A percentile compares a stretch with the other conserved stretches of the same genome.
phyloP scores from a whole-genome alignment of 2,797 vertebrate genomes.

The Synaphobranchus kaupii region DNA sequence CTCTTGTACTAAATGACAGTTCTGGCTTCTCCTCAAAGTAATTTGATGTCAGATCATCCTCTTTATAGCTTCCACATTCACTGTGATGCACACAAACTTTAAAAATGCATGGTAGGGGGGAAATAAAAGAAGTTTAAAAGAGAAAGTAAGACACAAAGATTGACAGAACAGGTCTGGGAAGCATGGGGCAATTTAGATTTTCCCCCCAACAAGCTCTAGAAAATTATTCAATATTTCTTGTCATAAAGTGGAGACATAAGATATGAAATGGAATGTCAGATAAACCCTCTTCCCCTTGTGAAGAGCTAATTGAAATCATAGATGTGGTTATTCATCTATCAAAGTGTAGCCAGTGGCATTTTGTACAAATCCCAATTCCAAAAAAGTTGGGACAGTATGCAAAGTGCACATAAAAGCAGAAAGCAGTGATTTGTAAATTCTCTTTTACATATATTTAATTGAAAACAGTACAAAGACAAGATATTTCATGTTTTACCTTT shows the following conservation, averaged over 20 bases:
- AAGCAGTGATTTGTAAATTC: too few species aligned
- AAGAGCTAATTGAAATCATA: constrained; percentile 42
- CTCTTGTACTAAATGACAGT: constrained; percentile 61
- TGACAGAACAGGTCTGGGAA: constrained; percentile 57
- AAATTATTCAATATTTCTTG: constrained; percentile 66
- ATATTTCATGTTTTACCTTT: too few species aligned
- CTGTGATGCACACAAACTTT: not conserved
- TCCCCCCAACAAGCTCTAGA: constrained; percentile 58
- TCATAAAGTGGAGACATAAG: constrained; percentile 54
- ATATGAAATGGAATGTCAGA: constrained; percentile 52
- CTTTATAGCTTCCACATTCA: not conserved
- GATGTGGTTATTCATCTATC: constrained; percentile 40
- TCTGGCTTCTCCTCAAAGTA: constrained; percentile 62
- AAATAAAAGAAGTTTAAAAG: constrained; percentile 22
- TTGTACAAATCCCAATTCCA: too few species aligned
- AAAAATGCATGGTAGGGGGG: constrained; percentile 25
- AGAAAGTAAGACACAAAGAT: constrained; percentile 30
- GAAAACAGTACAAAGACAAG: too few species aligned
- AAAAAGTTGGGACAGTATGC: too few species aligned
- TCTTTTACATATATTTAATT: too few species aligned
- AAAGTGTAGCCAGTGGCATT: not conserved
- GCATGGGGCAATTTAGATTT: constrained; percentile 60
- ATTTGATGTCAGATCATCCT: constrained; percentile 53
- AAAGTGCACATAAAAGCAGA: too few species aligned
- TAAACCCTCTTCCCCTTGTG: constrained; percentile 36